Percentiles rank a stretch among this genome's conserved stretches.
Evolutionary conservation across 2,113 vertebrate species (phyloP).

Genomic region (Crotophaga sulcirostris): DNA sequence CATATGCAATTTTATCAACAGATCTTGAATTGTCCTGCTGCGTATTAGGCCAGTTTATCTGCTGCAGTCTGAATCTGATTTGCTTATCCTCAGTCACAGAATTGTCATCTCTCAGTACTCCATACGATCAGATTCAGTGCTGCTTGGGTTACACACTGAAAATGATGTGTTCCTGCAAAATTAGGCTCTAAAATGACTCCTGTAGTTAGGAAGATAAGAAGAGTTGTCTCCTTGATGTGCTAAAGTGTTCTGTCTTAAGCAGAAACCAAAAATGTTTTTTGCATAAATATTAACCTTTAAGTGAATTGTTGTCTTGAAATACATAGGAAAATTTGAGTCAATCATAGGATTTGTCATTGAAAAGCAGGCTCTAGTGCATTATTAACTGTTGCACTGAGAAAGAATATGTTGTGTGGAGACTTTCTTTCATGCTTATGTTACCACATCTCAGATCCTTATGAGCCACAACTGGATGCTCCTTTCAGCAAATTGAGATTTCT

Average conservation of each 20-base stretch:
- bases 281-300: background rate
- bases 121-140: background rate
- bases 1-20: background rate
- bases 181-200: background rate
- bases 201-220: background rate
- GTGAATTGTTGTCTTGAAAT: background rate
- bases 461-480: background rate
- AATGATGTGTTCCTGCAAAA: background rate
- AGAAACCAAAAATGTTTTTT: background rate
- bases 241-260: background rate
- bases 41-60: background rate
- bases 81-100: background rate
- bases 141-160: background rate
- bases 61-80: background rate
- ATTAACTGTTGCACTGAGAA: background rate
- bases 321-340: background rate
- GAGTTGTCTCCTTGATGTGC: background rate
- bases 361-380: background rate
- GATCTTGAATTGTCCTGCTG: background rate
- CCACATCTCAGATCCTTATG: background rate
- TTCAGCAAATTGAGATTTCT: background rate
- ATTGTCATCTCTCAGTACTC: background rate
- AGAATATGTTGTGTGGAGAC: background rate
- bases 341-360: background rate
- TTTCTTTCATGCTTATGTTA: background rate